Conservation (phyloP, 2,888 invertebrate species). For the Euzophera pinguis region DNA sequence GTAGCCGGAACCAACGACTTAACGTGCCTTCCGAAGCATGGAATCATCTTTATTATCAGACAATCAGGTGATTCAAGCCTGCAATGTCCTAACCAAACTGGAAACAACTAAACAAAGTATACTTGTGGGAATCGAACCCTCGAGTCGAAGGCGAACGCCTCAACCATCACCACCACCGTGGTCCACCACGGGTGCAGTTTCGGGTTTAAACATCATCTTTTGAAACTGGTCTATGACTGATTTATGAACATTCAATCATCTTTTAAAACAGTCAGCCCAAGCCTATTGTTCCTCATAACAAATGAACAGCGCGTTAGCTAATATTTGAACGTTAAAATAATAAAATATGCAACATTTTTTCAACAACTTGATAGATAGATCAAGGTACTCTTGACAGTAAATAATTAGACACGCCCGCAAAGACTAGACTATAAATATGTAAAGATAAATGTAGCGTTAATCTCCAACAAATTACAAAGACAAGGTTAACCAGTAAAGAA, state of each 20-base stretch:
- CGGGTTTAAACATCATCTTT: not conserved
- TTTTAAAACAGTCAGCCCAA: constrained; percentile 1
- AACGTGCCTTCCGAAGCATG: no score
- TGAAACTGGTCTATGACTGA: not conserved
- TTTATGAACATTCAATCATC: constrained; percentile 10
- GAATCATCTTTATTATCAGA: no score
- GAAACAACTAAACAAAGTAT: no score
- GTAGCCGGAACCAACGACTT: no score
- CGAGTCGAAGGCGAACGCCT: no score
- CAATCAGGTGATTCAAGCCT: no score
- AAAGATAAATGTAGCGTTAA: constrained; percentile 41
- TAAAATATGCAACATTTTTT: constrained; percentile 7
- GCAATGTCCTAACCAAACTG: no score
- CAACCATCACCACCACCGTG: no score
- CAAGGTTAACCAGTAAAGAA: constrained; percentile 39
- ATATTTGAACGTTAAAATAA: constrained; percentile 6
- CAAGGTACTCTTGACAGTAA: constrained; percentile 9
- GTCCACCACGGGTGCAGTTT: no score
- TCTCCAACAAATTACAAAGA: constrained; percentile 58
- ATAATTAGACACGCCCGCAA: constrained; percentile 1
- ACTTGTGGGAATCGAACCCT: no score
- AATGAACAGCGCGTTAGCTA: constrained; percentile 5
- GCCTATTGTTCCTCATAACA: constrained; percentile 10
- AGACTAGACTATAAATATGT: constrained; percentile 30
- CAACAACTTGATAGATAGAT: constrained; percentile 4